phyloP scores from a whole-genome alignment of 1,140 invertebrate genomes.

The Callitettix versicolor region DNA sequence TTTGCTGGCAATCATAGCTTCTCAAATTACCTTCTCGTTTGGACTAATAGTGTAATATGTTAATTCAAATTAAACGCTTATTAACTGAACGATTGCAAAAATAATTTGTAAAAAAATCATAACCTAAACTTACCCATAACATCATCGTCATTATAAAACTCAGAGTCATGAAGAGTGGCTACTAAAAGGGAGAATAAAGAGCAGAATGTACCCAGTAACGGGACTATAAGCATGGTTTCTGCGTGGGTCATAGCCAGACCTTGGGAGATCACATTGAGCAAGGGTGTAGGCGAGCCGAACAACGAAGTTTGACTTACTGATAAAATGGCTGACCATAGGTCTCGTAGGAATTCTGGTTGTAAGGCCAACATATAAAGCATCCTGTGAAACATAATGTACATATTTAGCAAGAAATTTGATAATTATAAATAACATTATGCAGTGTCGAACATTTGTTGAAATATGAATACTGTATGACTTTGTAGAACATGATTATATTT shows the following conservation, averaged over 20 bases:
- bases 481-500: not conserved
- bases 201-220: constrained; percentile 73
- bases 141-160: constrained; percentile 47
- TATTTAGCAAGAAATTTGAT: not conserved
- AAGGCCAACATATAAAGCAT: constrained; percentile 78
- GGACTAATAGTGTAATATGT: no score
- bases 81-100: no score
- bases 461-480: constrained; percentile 1
- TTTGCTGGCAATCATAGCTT: no score
- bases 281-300: constrained; percentile 49
- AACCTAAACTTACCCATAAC: constrained; percentile 2
- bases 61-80: no score
- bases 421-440: not conserved
- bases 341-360: constrained; percentile 67
- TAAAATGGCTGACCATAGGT: constrained; percentile 58
- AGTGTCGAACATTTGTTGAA: not conserved
- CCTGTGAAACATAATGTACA: constrained; percentile 41
- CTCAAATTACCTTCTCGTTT: no score
- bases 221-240: constrained; percentile 64
- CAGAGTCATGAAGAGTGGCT: constrained; percentile 77
- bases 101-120: no score
- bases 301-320: constrained; percentile 43
- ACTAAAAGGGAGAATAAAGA: constrained; percentile 72
- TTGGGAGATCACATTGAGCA: constrained; percentile 58
- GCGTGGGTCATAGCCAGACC: constrained; percentile 50